Evolutionary conservation across 2,888 invertebrate genomes (phyloP).

Genomic region (Dastarcus helophoroides): DNA sequence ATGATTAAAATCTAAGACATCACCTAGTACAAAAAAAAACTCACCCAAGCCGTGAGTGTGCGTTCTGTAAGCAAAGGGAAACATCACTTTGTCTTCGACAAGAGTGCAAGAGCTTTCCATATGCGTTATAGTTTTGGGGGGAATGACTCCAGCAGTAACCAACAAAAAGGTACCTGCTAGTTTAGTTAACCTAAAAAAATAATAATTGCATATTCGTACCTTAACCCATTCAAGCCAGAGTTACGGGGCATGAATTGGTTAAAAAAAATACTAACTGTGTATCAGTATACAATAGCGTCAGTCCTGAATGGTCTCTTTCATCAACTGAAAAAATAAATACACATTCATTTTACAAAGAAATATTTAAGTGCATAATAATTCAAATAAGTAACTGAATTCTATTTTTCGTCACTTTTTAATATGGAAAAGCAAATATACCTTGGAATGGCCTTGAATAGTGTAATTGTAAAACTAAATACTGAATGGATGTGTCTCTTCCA

Average conservation of each 20-base stretch:
- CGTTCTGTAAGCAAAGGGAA: conserved; percentile 91
- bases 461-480: conserved; percentile 88
- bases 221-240: not conserved
- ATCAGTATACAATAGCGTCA: conserved; percentile 67
- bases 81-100: conserved; percentile 66
- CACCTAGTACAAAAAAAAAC: no score
- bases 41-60: conserved; percentile 85
- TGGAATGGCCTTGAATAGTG: conserved; percentile 34
- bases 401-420: not conserved
- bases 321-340: conserved; percentile 46
- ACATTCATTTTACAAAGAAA: not conserved
- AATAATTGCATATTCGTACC: no score
- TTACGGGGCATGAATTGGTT: not conserved
- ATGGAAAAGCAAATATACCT: conserved; percentile 14
- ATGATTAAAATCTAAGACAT: no score
- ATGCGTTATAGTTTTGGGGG: conserved; percentile 55
- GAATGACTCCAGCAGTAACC: conserved; percentile 75
- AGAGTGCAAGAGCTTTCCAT: conserved; percentile 88
- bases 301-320: conserved; percentile 73
- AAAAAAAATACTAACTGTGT: conserved; percentile 46
- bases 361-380: not conserved
- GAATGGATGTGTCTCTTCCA: conserved; percentile 68
- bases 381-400: conserved; percentile 3
- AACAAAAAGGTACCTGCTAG: conserved; percentile 85
- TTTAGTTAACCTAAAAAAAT: conserved; percentile 58